Conservation (phyloP, 2,113 vertebrate species). For the Chiloscyllium plagiosum region DNA sequence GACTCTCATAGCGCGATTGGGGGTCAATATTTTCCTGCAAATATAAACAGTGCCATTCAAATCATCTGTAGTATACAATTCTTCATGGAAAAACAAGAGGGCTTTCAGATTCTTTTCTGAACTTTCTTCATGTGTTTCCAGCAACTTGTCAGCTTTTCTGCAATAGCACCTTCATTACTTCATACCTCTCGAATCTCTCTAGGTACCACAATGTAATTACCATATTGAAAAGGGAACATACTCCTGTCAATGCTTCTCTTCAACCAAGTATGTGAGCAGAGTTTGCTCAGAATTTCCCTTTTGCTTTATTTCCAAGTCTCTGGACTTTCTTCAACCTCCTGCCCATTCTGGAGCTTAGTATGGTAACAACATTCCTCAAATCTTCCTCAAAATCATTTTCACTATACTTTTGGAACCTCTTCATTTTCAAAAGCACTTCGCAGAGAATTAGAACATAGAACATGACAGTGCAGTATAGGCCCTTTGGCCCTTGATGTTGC, state of each 20-base stretch:
- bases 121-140: not conserved
- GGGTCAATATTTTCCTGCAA: conserved; percentile 21
- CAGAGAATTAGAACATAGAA: not conserved
- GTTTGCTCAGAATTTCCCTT: not conserved
- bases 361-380: not conserved
- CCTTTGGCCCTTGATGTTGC: too few species aligned
- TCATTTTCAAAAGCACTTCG: not conserved
- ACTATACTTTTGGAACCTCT: not conserved
- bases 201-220: not conserved
- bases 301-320: not conserved
- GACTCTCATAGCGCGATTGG: not conserved
- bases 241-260: not conserved
- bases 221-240: not conserved
- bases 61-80: not conserved
- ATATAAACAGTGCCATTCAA: not conserved
- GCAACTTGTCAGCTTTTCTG: conserved; percentile 54
- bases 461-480: too few species aligned
- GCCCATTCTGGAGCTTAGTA: not conserved
- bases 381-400: not conserved
- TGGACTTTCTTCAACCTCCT: not conserved
- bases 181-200: not conserved
- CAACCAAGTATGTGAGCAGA: not conserved
- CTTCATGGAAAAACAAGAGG: conserved; percentile 36
- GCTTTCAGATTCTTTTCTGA: conserved; percentile 43
- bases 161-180: conserved; percentile 39